These are phyloP conservation scores for Hemicentrotus pulcherrimus DNA, from an alignment of 35 echinoderm and acorn worm genomes.

Conservation along the genomic window DNA sequence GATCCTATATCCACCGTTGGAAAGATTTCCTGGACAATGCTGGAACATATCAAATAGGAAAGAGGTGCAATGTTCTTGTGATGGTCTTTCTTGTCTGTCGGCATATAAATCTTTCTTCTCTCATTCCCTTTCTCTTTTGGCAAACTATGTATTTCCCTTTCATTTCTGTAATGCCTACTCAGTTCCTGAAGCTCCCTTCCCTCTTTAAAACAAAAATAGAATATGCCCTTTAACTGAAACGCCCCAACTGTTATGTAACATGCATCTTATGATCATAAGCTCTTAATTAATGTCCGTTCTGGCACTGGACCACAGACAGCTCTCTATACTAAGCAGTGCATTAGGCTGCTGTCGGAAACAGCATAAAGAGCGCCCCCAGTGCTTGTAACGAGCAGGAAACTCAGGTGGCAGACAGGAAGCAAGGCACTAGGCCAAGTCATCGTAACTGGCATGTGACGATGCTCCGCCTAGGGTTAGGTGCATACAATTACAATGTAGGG, in stretches of 20 bases:
- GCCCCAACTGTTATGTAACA: not conserved
- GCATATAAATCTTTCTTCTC: not conserved
- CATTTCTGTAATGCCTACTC: not conserved
- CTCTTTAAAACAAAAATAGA: not conserved
- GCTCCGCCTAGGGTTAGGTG: not conserved
- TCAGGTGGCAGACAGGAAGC: constrained; percentile 41
- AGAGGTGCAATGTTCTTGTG: too few relatives aligned
- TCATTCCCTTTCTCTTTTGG: not conserved
- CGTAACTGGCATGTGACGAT: constrained; percentile 35
- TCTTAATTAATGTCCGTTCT: not conserved
- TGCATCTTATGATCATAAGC: not conserved
- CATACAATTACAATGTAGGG: not conserved
- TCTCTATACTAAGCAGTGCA: not conserved
- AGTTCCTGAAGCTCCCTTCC: not conserved
- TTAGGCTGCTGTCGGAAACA: not conserved
- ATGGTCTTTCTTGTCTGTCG: too few relatives aligned
- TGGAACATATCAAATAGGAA: not conserved
- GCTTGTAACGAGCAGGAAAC: not conserved
- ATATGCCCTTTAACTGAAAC: not conserved
- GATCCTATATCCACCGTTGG: not conserved
- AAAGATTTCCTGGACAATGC: not conserved
- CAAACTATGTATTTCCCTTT: not conserved
- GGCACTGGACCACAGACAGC: not conserved
- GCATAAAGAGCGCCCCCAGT: constrained; percentile 17
- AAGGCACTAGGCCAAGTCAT: constrained; percentile 2